A percentile compares a stretch with the other conserved stretches of the same genome.
phyloP scores from a whole-genome alignment of 35 echinoderm and acorn worm genomes.

The Strongylocentrotus purpuratus region DNA sequence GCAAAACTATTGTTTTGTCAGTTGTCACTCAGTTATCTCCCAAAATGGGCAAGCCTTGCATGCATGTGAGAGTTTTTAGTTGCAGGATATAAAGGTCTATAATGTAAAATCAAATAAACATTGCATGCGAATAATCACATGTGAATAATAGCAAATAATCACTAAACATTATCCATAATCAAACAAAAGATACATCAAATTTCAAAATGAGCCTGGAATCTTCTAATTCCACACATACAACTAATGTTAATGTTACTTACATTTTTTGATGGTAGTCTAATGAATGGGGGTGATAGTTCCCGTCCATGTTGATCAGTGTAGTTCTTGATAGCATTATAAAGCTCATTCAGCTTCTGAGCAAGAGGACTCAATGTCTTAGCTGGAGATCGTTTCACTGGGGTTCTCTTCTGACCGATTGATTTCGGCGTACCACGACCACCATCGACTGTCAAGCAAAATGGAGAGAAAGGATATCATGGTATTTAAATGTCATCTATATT shows the following conservation, averaged over 20 bases:
- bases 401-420: constrained; percentile 31
- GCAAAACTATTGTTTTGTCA: too few relatives aligned
- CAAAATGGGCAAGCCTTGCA: too few relatives aligned
- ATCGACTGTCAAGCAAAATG: neutral
- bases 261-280: constrained; percentile 91
- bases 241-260: constrained; percentile 48
- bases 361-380: constrained; percentile 77
- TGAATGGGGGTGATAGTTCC: constrained; percentile 81
- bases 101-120: too few relatives aligned
- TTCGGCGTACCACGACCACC: constrained; percentile 22
- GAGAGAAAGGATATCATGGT: neutral
- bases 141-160: too few relatives aligned
- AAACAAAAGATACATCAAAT: too few relatives aligned
- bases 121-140: too few relatives aligned
- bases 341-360: constrained; percentile 83
- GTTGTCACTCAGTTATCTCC: too few relatives aligned
- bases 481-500: neutral
- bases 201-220: too few relatives aligned
- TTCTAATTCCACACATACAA: too few relatives aligned
- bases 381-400: constrained; percentile 54
- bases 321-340: constrained; percentile 78
- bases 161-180: too few relatives aligned
- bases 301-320: constrained; percentile 71
- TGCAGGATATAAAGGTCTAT: too few relatives aligned
- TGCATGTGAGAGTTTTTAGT: too few relatives aligned